Evolutionary conservation across 53 echinoderm and acorn worm genomes (phyloP).

Genomic region (Glandiceps talaboti): DNA sequence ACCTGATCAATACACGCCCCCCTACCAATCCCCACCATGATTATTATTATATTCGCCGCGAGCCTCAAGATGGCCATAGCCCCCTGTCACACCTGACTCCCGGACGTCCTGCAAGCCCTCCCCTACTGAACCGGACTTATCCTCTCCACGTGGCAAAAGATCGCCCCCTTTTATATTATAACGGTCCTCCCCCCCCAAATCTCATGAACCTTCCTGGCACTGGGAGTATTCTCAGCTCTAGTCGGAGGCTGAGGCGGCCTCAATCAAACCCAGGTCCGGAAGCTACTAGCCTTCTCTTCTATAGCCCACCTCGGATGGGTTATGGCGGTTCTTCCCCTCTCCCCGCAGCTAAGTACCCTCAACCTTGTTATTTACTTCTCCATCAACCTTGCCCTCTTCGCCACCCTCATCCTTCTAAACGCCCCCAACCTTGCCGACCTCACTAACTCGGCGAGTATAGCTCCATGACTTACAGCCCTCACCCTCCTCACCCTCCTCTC

Average conservation of each 20-base stretch:
- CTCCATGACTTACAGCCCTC: too few species aligned
- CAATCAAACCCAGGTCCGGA: conserved; percentile 40
- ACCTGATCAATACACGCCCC: too few species aligned
- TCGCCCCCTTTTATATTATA: conserved; percentile 31
- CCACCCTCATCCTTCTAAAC: too few species aligned
- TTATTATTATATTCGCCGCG: conserved; percentile 14
- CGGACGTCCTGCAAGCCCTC: conserved; percentile 38
- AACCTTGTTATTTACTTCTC: too few species aligned
- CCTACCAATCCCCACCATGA: conserved; percentile 1
- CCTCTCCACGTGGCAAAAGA: conserved; percentile 45
- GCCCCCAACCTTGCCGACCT: too few species aligned
- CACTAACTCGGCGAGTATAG: too few species aligned
- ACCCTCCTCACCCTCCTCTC: too few species aligned
- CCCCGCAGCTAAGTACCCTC: too few species aligned
- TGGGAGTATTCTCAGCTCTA: conserved; percentile 15
- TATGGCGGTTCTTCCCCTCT: too few species aligned
- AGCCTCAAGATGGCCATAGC: conserved; percentile 43
- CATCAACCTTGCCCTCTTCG: too few species aligned
- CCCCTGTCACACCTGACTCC: conserved; percentile 51
- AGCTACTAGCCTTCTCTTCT: too few species aligned
- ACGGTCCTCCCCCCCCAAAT: not conserved
- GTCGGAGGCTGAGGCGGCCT: conserved; percentile 42
- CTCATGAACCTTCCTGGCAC: not conserved
- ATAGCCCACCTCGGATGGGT: too few species aligned
- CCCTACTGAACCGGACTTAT: conserved; percentile 23